Conservation (phyloP, 2,888 invertebrate genomes). For the Horisme vitalbata region DNA sequence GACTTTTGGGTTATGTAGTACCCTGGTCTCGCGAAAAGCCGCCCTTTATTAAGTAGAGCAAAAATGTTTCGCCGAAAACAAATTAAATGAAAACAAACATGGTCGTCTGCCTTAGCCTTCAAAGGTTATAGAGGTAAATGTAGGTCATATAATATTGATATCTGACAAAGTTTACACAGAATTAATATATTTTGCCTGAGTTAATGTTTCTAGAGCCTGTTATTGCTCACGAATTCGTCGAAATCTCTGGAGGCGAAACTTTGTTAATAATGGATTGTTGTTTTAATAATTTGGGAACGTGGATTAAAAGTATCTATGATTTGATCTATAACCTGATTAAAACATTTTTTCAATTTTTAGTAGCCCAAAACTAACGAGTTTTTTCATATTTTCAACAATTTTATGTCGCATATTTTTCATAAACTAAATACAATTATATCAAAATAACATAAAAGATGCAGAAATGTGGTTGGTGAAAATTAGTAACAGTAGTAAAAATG, state of each 20-base stretch:
- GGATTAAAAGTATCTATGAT: too few relatives aligned
- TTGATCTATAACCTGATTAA: too few relatives aligned
- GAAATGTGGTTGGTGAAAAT: too few relatives aligned
- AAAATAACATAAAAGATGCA: too few relatives aligned
- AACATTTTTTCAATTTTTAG: too few relatives aligned
- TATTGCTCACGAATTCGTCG: constrained; percentile 2
- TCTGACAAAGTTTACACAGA: neutral
- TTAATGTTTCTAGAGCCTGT: constrained; percentile 3
- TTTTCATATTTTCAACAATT: too few relatives aligned
- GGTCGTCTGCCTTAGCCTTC: neutral
- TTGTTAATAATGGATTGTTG: neutral
- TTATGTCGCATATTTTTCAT: neutral
- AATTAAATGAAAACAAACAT: constrained; percentile 5
- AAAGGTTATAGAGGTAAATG: constrained; percentile 3
- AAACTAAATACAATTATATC: neutral
- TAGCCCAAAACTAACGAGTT: too few relatives aligned
- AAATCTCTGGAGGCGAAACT: neutral
- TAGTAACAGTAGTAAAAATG: neutral
- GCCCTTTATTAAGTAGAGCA: neutral
- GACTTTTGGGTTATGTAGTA: too few relatives aligned
- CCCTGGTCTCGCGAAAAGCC: neutral
- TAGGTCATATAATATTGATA: constrained; percentile 12
- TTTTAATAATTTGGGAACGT: neutral
- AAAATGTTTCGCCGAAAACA: neutral
- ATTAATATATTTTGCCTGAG: constrained; percentile 5